Evolutionary conservation across 2,888 invertebrate genomes (phyloP).

Genomic region (Cerastoderma edule): DNA sequence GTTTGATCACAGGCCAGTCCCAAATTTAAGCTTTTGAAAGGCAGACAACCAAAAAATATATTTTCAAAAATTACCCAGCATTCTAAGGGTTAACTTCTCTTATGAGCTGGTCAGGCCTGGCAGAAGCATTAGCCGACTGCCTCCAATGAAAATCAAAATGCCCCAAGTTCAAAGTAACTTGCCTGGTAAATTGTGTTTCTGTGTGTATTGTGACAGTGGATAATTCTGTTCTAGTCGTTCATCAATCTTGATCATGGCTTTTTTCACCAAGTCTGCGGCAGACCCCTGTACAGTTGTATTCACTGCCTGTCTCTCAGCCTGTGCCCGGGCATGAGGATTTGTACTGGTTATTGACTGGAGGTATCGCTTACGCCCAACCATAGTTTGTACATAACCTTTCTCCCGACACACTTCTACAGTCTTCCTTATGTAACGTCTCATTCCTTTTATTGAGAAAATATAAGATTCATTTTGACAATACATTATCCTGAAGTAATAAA

Average conservation of each 20-base stretch:
- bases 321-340: slow-evolving; percentile 85
- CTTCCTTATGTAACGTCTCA: slow-evolving; percentile 87
- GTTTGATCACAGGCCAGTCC: no score
- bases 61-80: no score
- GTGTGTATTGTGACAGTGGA: slow-evolving; percentile 74
- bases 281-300: slow-evolving; percentile 98
- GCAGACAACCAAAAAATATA: no score
- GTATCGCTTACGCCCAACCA: slow-evolving; percentile 91
- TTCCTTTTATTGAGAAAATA: slow-evolving; percentile 83
- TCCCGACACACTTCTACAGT: slow-evolving; percentile 88
- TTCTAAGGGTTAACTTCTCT: no score
- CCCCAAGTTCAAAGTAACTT: no score
- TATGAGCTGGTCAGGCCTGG: no score
- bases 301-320: slow-evolving; percentile 96
- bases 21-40: no score
- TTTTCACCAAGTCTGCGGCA: slow-evolving; percentile 97
- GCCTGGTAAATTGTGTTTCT: slow-evolving; percentile 57
- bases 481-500: no score
- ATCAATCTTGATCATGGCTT: slow-evolving; percentile 93
- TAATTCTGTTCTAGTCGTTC: slow-evolving; percentile 85
- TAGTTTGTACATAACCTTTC: slow-evolving; percentile 92
- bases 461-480: no score
- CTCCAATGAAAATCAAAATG: no score
- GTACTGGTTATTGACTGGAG: slow-evolving; percentile 89
- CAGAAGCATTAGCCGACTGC: no score